phyloP scores from a whole-genome alignment of 1,140 invertebrate species.

The Drosophila orosa region DNA sequence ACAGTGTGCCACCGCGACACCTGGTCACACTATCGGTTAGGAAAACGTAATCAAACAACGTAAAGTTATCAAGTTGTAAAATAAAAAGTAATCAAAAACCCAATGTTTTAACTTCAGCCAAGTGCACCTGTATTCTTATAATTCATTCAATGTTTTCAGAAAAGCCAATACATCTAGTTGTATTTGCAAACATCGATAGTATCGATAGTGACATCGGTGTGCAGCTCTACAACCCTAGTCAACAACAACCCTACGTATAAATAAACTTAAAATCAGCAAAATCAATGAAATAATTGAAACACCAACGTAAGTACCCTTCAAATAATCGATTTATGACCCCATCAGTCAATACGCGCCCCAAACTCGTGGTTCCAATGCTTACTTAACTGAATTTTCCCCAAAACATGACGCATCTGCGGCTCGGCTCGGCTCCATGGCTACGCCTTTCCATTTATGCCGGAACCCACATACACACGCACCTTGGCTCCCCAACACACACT shows the following conservation, averaged over 20 bases:
- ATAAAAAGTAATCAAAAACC: no score
- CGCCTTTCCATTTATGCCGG: constrained; percentile 71
- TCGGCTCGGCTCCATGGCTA: constrained; percentile 56
- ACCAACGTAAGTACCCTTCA: constrained; percentile 48
- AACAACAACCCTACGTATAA: constrained; percentile 26
- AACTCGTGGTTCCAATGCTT: constrained; percentile 25
- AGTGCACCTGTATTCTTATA: no score
- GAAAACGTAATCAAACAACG: not conserved
- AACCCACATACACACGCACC: constrained; percentile 41
- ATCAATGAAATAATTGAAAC: constrained; percentile 62
- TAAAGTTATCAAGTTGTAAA: no score
- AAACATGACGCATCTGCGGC: constrained; percentile 80
- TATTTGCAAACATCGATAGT: not conserved
- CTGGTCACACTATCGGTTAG: not conserved
- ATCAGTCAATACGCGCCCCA: not conserved
- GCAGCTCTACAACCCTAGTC: not conserved
- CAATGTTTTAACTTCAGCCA: no score
- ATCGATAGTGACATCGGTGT: constrained; percentile 1
- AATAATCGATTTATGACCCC: constrained; percentile 47
- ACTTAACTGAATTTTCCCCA: constrained; percentile 71
- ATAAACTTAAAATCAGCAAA: constrained; percentile 49
- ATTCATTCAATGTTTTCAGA: no score
- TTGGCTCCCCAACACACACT: constrained; percentile 50
- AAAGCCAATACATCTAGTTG: not conserved
- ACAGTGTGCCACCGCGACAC: no score